Base-by-base conservation (phyloP, 2,888 invertebrate species). In the Diogma glabrata region DNA sequence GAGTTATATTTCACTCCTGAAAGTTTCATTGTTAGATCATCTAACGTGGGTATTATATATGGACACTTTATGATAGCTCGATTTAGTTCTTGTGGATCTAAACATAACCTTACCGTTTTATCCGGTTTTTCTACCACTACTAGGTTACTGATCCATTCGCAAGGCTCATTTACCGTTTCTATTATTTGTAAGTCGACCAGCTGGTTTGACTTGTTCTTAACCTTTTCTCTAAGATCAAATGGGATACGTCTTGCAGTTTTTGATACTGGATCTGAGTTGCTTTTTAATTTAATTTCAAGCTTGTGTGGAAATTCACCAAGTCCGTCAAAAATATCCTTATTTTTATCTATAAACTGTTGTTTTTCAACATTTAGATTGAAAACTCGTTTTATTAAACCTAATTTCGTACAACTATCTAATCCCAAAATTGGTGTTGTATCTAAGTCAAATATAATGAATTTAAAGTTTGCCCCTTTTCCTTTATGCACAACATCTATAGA, bases 41-140 rank as follows among this genome's bases (percentile, higher is more conserved):
- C 58, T 19, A 60, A 12, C 46, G 59, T 49, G 33, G 53, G 54
- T 43, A 54, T 54, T 49, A 51, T 49, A 40, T 38, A 30, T 19
- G 52, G 47, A n/a, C 53, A 48, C 36, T 45, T 47, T 30, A 52
- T 43, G 14, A 55, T 51, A 14, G 45, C 46, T 50, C 53, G 22
- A 53, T 58, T 57, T 38, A 57, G 40, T n/a, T 51, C n/a, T 24
- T 51, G 38, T 40, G 57, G 54, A 43, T 57, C 54, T 22, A 57
- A 55, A 5, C 55, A 16, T 43, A 51, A 22, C 20, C 53, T 10
- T 3, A 16, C 45, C 16, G 50, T 50, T 40, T 54, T 30, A 2
- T 53, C 51, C 46, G 49, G 48, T 26, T 60, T 60, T 17, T 52
- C 49, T n/a, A 50, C 52, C 16, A 52, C 19, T n/a, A 51, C 49